Percentiles rank a stretch among this genome's conserved stretches.
phyloP scores from a whole-genome alignment of 2,113 vertebrate genomes.

The Triplophysa tibetana region DNA sequence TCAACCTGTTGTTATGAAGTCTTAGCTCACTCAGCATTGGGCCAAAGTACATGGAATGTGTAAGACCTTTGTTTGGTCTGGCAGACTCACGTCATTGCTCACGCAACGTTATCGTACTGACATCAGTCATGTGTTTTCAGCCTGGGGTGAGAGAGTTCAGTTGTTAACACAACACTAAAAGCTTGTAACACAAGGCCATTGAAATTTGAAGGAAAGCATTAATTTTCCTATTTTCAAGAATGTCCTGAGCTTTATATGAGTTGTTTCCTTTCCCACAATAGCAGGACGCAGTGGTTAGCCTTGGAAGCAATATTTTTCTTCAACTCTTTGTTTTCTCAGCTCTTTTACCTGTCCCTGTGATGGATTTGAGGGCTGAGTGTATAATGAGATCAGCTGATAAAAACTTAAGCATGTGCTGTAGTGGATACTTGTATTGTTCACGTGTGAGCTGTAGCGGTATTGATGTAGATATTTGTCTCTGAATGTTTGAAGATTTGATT shows the following conservation, averaged over 20 bases:
- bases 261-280: constrained; percentile 48
- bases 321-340: constrained; percentile 43
- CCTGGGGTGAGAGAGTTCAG: constrained; percentile 38
- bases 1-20: constrained; percentile 14
- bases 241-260: constrained; percentile 21
- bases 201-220: constrained; percentile 39
- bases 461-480: not conserved
- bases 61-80: constrained; percentile 44
- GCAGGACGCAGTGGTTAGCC: constrained; percentile 17
- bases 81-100: constrained; percentile 30
- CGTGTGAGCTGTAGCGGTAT: not conserved
- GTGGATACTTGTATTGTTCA: constrained; percentile 34
- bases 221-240: constrained; percentile 42
- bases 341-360: constrained; percentile 33
- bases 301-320: constrained; percentile 36
- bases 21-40: constrained; percentile 29
- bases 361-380: constrained; percentile 41
- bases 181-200: constrained; percentile 28
- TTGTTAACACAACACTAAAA: constrained; percentile 27
- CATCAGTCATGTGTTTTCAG: constrained; percentile 43
- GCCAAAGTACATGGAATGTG: constrained; percentile 38
- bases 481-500: not conserved
- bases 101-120: constrained; percentile 47
- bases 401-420: constrained; percentile 1
- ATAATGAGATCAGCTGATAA: constrained; percentile 34